These are phyloP conservation scores for Benitochromis conjunctus DNA, from an alignment of 2,113 vertebrate genomes.

Conservation along the genomic window DNA sequence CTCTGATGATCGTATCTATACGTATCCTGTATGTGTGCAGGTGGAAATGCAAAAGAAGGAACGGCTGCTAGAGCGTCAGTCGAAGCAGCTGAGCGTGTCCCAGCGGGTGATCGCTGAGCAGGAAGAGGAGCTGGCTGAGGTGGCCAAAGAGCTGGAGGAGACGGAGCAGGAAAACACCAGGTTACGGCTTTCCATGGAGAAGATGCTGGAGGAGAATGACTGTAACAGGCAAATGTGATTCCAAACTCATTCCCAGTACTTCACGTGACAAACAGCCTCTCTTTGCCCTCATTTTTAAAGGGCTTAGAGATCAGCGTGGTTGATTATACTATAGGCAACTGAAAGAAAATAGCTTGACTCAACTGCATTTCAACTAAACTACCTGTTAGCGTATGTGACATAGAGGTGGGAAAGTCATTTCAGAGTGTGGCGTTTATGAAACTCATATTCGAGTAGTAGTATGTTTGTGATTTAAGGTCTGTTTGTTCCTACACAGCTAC, in stretches of 20 bases:
- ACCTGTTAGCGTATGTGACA: neutral
- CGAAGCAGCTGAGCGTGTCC: constrained; percentile 70
- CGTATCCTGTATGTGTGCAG: constrained; percentile 48
- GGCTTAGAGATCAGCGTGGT: neutral
- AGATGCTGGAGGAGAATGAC: constrained; percentile 81
- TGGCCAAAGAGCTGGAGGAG: constrained; percentile 83
- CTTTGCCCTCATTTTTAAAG: neutral
- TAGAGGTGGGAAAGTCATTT: neutral
- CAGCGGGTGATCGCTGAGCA: constrained; percentile 81
- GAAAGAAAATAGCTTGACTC: neutral
- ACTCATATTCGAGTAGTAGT: neutral
- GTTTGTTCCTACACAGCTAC: constrained; percentile 63
- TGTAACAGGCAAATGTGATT: constrained; percentile 64
- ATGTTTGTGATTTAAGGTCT: neutral
- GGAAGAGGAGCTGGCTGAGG: constrained; percentile 80
- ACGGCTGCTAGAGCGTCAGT: constrained; percentile 37
- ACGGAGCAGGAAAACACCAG: constrained; percentile 80
- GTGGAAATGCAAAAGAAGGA: constrained; percentile 77
- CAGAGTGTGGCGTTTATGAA: neutral
- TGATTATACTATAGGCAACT: neutral
- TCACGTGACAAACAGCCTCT: neutral
- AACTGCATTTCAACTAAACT: neutral
- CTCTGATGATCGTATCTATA: neutral
- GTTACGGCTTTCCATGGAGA: constrained; percentile 82
- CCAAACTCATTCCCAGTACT: neutral